Percentiles rank a stretch among this genome's conserved stretches.
These are phyloP conservation scores for Sitophilus oryzae DNA, from an alignment of 1,140 invertebrate genomes.

Conservation along the genomic window DNA sequence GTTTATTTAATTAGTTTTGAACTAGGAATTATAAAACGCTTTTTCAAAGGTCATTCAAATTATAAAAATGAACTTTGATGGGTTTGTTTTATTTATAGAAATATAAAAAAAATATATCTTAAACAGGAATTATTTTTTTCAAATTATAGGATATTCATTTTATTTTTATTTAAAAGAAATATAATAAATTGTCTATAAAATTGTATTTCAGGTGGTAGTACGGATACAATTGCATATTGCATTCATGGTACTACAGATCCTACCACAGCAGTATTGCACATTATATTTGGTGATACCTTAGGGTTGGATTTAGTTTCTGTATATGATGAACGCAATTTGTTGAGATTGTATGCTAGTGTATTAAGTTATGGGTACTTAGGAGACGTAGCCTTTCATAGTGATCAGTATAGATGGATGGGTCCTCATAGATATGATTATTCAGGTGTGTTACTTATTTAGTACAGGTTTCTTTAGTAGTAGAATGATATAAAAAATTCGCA, in stretches of 20 bases:
- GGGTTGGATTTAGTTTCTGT: conserved; percentile 77
- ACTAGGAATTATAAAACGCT: no score
- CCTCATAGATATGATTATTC: conserved; percentile 81
- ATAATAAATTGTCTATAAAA: neutral
- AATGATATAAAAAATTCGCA: conserved; percentile 38
- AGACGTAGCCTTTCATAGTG: conserved; percentile 76
- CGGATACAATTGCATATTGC: conserved; percentile 76
- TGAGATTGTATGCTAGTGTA: conserved; percentile 73
- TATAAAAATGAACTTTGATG: no score
- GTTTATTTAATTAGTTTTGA: no score
- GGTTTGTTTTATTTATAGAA: no score
- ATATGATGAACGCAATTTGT: conserved; percentile 57
- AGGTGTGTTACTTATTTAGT: no score
- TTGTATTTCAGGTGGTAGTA: conserved; percentile 59
- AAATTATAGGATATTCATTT: neutral
- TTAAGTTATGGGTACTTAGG: conserved; percentile 86
- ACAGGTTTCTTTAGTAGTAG: no score
- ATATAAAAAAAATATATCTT: no score
- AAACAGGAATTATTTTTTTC: no score
- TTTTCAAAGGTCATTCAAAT: no score
- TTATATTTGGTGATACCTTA: conserved; percentile 68
- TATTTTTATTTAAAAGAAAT: neutral
- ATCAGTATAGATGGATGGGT: conserved; percentile 82
- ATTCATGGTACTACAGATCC: conserved; percentile 79
- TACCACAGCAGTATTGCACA: conserved; percentile 72